Evolutionary conservation across 2,797 vertebrate species (phyloP).

Genomic region (Philypnodon macrostomus): DNA sequence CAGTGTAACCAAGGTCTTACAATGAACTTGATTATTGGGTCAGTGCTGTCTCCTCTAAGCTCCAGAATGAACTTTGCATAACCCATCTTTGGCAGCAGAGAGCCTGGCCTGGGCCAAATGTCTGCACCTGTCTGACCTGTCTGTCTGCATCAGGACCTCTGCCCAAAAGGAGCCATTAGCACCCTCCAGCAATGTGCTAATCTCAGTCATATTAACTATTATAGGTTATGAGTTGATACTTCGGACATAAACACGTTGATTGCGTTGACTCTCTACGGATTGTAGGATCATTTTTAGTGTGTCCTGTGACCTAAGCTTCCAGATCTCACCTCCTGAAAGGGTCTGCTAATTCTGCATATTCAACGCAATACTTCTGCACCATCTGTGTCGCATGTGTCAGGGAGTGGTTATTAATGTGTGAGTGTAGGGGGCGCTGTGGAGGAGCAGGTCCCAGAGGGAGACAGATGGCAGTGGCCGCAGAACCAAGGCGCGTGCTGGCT

Average conservation of each 20-base stretch:
- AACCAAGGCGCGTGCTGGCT: conserved; percentile 70
- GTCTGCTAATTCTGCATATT: conserved; percentile 23
- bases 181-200: conserved; percentile 24
- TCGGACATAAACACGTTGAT: conserved; percentile 3
- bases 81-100: conserved; percentile 20
- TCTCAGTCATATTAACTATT: conserved; percentile 18
- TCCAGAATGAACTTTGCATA: too few relatives aligned
- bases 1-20: too few relatives aligned
- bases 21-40: too few relatives aligned
- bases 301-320: conserved; percentile 17
- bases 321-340: conserved; percentile 4
- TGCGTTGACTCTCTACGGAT: not conserved
- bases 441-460: conserved; percentile 68
- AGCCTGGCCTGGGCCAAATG: conserved; percentile 55
- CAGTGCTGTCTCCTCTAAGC: too few relatives aligned
- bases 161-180: conserved; percentile 28
- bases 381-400: conserved; percentile 48
- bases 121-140: conserved; percentile 58
- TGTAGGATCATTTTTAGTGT: not conserved
- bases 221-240: not conserved
- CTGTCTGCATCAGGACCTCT: conserved; percentile 39
- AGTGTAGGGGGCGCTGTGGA: conserved; percentile 52
- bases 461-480: conserved; percentile 77
- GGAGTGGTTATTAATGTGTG: conserved; percentile 52
- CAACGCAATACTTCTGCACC: conserved; percentile 24